A percentile compares a stretch with the other conserved stretches of the same genome.
phyloP scores from a whole-genome alignment of 2,113 vertebrate species.

The Hippocampus mohnikei region DNA sequence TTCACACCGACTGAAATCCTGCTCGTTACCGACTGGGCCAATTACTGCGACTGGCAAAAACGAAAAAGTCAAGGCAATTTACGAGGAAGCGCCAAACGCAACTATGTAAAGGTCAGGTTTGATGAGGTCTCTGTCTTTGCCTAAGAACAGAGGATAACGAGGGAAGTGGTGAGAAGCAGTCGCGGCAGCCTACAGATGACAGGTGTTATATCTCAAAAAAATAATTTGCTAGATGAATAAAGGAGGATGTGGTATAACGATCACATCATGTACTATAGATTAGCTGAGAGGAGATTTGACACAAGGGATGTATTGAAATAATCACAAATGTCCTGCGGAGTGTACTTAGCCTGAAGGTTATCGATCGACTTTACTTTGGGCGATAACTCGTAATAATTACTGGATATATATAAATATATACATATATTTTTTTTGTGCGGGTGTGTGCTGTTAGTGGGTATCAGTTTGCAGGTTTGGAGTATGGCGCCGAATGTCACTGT shows the following conservation, averaged over 20 bases:
- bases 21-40: conserved; percentile 55
- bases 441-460: conserved; percentile 77
- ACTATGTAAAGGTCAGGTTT: conserved; percentile 66
- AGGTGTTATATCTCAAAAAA: conserved; percentile 28
- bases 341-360: conserved; percentile 33
- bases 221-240: conserved; percentile 17
- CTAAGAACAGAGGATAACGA: conserved; percentile 36
- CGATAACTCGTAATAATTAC: conserved; percentile 7
- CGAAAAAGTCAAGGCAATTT: conserved; percentile 64
- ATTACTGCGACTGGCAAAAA: conserved; percentile 55
- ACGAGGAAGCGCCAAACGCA: conserved; percentile 59
- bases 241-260: conserved; percentile 10
- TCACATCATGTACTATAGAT: neutral
- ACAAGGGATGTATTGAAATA: conserved; percentile 43
- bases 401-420: conserved; percentile 17
- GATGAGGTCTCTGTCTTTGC: conserved; percentile 50
- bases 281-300: conserved; percentile 16
- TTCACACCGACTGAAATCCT: conserved; percentile 5
- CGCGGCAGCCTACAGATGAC: conserved; percentile 48
- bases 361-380: conserved; percentile 15
- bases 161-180: conserved; percentile 33
- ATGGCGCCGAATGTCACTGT: conserved; percentile 89
- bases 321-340: conserved; percentile 34
- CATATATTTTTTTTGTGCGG: conserved; percentile 25
- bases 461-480: conserved; percentile 84